These are phyloP conservation scores for Mustela lutreola DNA, from an alignment of 2,113 vertebrate genomes.

Conservation along the genomic window DNA sequence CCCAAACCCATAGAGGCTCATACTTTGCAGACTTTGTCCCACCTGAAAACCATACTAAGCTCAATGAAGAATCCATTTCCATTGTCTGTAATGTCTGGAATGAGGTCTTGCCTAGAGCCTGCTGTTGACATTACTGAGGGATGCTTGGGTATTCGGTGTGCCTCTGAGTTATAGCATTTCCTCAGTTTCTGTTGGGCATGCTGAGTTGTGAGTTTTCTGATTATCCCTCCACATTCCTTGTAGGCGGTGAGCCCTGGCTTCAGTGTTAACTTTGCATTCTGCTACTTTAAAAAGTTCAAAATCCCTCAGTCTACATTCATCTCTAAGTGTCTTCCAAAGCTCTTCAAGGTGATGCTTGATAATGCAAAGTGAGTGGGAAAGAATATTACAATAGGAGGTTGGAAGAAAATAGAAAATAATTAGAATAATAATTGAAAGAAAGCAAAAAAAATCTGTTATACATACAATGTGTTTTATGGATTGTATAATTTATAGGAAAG, in stretches of 20 bases:
- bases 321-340: not conserved
- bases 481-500: constrained; percentile 63
- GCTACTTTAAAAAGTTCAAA: not conserved
- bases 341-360: constrained; percentile 47
- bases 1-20: not conserved
- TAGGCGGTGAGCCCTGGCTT: not conserved
- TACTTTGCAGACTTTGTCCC: not conserved
- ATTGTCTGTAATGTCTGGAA: too few species aligned
- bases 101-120: not conserved
- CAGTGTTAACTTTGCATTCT: not conserved
- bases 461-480: constrained; percentile 51
- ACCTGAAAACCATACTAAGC: not conserved
- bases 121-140: not conserved
- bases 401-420: constrained; percentile 77
- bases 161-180: not conserved
- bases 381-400: constrained; percentile 48
- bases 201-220: not conserved
- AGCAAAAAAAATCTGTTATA: constrained; percentile 42
- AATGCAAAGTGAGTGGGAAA: constrained; percentile 59
- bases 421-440: constrained; percentile 70
- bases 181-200: not conserved
- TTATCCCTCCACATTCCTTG: not conserved
- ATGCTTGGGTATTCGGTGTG: not conserved
- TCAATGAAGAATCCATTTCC: not conserved
- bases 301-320: not conserved